phyloP scores from a whole-genome alignment of 2,888 invertebrate genomes.

The Lacanobia wlatinum region DNA sequence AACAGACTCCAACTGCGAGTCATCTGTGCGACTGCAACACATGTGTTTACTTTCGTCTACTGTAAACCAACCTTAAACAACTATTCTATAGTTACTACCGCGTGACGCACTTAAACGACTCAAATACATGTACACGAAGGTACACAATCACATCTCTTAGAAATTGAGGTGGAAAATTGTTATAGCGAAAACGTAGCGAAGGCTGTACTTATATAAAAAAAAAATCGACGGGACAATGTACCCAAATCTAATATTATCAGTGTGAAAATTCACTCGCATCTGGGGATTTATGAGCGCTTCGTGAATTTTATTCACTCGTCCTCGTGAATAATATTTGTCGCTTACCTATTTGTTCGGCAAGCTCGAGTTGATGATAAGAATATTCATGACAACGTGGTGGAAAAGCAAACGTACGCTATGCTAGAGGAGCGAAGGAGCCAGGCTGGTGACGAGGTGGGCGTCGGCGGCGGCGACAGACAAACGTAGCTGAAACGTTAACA shows the following conservation, averaged over 20 bases:
- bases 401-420: slow-evolving; percentile 76
- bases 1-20: slow-evolving; percentile 79
- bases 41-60: slow-evolving; percentile 74
- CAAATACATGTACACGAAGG: slow-evolving; percentile 24
- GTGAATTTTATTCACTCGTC: slow-evolving; percentile 68
- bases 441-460: slow-evolving; percentile 73
- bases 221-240: slow-evolving; percentile 12
- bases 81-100: slow-evolving; percentile 33
- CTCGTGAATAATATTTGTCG: slow-evolving; percentile 69
- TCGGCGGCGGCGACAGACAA: slow-evolving; percentile 75
- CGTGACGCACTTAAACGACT: slow-evolving; percentile 20
- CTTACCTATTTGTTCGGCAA: slow-evolving; percentile 68
- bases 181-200: slow-evolving; percentile 26
- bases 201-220: slow-evolving; percentile 9
- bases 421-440: slow-evolving; percentile 78
- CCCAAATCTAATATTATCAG: slow-evolving; percentile 62
- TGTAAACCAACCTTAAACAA: slow-evolving; percentile 64
- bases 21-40: slow-evolving; percentile 77
- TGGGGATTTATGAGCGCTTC: slow-evolving; percentile 61
- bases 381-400: slow-evolving; percentile 74
- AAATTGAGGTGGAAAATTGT: slow-evolving; percentile 18
- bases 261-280: slow-evolving; percentile 62
- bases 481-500: slow-evolving; percentile 79
- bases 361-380: slow-evolving; percentile 74
- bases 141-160: slow-evolving; percentile 12